Percentiles rank a stretch among this genome's conserved stretches.
Conservation (phyloP, 30 jellyfish, hydroid and myxozoan species). For the Catostylus mosaicus region DNA sequence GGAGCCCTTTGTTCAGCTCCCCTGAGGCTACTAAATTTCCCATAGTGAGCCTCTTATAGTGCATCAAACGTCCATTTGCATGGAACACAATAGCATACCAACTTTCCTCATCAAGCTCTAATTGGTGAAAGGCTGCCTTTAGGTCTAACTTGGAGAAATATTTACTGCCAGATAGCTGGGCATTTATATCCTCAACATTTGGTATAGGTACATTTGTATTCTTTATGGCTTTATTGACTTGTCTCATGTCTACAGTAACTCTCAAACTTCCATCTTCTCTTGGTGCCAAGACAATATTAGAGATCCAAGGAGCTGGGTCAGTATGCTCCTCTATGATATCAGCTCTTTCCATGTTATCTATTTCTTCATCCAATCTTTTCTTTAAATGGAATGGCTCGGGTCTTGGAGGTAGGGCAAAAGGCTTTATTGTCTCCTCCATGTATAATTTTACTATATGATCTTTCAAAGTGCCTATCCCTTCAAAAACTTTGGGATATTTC, state of each 20-base stretch:
- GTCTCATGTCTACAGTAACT: conserved; percentile 51
- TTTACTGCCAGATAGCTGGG: conserved; percentile 55
- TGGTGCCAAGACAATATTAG: conserved; percentile 68
- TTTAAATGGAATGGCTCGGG: conserved; percentile 50
- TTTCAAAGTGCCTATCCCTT: conserved; percentile 19
- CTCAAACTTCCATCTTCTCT: conserved; percentile 58
- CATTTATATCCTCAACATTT: conserved; percentile 57
- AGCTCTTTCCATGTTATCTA: conserved; percentile 46
- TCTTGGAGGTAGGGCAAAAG: conserved; percentile 34
- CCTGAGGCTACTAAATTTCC: conserved; percentile 64
- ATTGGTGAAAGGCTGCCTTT: conserved; percentile 74
- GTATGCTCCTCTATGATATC: conserved; percentile 56
- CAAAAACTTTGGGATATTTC: conserved; percentile 1
- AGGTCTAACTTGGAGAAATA: conserved; percentile 60
- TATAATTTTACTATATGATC: neutral
- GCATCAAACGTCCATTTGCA: conserved; percentile 67
- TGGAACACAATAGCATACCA: conserved; percentile 66
- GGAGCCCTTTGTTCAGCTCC: conserved; percentile 42
- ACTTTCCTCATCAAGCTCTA: conserved; percentile 51
- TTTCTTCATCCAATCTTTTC: conserved; percentile 39
- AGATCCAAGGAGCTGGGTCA: conserved; percentile 68
- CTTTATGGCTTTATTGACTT: conserved; percentile 49
- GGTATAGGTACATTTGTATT: conserved; percentile 55
- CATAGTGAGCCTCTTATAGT: conserved; percentile 62
- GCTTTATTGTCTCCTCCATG: conserved; percentile 4